These are phyloP conservation scores for Coranthus polyacanthus DNA, from an alignment of 2,797 vertebrate species.

Conservation along the genomic window DNA sequence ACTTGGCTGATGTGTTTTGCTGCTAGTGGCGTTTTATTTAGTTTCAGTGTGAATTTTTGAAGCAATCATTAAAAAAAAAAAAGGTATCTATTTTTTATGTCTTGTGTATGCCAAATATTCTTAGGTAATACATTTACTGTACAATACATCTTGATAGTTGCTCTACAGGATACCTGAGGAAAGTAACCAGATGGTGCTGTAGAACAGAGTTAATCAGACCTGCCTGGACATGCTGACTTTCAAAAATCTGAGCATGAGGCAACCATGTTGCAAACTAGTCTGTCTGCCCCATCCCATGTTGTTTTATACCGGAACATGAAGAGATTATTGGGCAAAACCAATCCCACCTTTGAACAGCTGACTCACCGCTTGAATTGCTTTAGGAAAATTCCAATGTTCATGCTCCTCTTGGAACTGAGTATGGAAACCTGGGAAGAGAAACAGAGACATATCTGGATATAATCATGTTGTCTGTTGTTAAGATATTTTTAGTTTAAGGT, in stretches of 20 bases:
- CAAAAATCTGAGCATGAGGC: slow-evolving; percentile 9
- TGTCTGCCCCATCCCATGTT: slow-evolving; percentile 26
- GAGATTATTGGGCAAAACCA: slow-evolving; percentile 30
- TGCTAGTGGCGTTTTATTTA: background rate
- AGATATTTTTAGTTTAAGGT: slow-evolving; percentile 41
- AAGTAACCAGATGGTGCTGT: slow-evolving; percentile 53
- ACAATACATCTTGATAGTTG: slow-evolving; percentile 9
- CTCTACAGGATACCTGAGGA: background rate
- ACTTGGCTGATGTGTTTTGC: background rate
- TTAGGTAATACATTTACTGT: slow-evolving; percentile 40
- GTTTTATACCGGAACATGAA: background rate
- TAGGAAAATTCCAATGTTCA: slow-evolving; percentile 90
- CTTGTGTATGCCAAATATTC: slow-evolving; percentile 19
- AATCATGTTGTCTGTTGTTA: slow-evolving; percentile 48
- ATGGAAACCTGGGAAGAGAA: slow-evolving; percentile 79
- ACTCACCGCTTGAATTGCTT: slow-evolving; percentile 91
- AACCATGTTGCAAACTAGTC: slow-evolving; percentile 19
- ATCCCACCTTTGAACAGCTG: slow-evolving; percentile 41
- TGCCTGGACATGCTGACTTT: slow-evolving; percentile 59
- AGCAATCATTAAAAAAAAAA: background rate
- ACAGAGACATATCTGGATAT: slow-evolving; percentile 26
- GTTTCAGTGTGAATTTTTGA: background rate
- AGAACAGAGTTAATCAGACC: slow-evolving; percentile 32
- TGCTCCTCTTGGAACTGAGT: slow-evolving; percentile 87
- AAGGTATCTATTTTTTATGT: slow-evolving; percentile 11